Evolutionary conservation across 1,140 invertebrate genomes (phyloP).

Genomic region (Cydia fagiglandana): DNA sequence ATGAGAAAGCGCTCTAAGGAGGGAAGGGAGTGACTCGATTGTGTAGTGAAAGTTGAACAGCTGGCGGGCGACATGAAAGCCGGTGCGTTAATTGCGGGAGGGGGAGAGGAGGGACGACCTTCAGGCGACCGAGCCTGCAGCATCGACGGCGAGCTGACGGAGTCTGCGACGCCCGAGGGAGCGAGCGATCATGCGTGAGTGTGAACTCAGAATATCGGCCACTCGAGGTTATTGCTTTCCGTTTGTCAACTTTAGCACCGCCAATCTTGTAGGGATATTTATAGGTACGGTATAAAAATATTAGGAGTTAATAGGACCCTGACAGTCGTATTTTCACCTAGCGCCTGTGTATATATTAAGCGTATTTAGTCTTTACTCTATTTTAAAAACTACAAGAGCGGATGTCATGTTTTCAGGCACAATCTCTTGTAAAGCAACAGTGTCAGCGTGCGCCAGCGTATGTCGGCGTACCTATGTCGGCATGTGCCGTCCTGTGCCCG

Average conservation of each 20-base stretch:
- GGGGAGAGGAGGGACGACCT: slow-evolving; percentile 23
- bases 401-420: neutral
- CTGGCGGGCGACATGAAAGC: slow-evolving; percentile 14
- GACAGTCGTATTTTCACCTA: no score
- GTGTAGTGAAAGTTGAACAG: slow-evolving; percentile 28
- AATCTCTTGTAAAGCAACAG: neutral
- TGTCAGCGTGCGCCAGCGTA: neutral
- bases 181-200: no score
- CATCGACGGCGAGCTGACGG: neutral
- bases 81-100: neutral
- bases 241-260: no score
- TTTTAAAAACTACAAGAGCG: no score
- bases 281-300: no score
- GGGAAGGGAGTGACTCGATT: slow-evolving; percentile 2
- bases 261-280: no score
- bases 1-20: neutral
- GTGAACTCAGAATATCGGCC: no score
- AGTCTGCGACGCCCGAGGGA: neutral
- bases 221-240: no score
- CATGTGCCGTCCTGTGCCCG: neutral
- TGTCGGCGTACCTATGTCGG: no score
- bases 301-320: no score
- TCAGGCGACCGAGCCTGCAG: neutral
- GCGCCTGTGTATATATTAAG: no score
- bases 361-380: no score